These are phyloP conservation scores for Cynaeus angustus DNA, from an alignment of 2,888 invertebrate genomes.

Conservation along the genomic window DNA sequence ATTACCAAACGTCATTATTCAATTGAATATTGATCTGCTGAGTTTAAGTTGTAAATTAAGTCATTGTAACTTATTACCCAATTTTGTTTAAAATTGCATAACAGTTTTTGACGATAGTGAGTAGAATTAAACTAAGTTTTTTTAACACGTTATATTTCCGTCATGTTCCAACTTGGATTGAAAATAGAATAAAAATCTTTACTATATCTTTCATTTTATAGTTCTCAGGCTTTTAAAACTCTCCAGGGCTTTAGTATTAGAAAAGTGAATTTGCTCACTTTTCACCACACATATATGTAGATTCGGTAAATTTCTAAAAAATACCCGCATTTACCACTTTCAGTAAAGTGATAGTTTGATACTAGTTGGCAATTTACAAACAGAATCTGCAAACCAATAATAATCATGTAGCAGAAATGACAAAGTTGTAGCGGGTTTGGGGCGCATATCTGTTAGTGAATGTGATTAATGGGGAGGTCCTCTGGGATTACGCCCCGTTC, in stretches of 20 bases:
- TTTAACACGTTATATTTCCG: conserved; percentile 28
- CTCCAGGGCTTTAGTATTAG: conserved; percentile 47
- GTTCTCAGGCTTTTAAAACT: conserved; percentile 50
- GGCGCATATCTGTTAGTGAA: conserved; percentile 67
- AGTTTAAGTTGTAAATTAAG: no score
- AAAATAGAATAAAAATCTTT: conserved; percentile 49
- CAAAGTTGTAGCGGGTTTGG: conserved; percentile 64
- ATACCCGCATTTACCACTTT: conserved; percentile 1
- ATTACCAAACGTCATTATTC: no score
- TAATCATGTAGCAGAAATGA: conserved; percentile 62
- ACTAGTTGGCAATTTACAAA: conserved; percentile 47
- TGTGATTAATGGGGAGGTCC: conserved; percentile 72
- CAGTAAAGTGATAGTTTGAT: conserved; percentile 20
- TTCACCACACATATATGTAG: conserved; percentile 45
- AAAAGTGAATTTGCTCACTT: conserved; percentile 48
- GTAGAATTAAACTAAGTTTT: no score
- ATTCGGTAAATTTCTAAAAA: conserved; percentile 30
- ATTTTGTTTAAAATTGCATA: no score
- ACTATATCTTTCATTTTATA: conserved; percentile 49
- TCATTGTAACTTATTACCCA: no score
- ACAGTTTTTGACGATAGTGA: no score
- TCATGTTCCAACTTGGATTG: conserved; percentile 30
- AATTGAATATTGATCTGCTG: no score
- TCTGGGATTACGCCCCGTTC: conserved; percentile 64
- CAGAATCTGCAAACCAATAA: conserved; percentile 58